Percentiles rank a stretch among this genome's conserved stretches.
These are phyloP conservation scores for Emydoidea blandingii DNA, from an alignment of 2,797 vertebrate species.

Conservation along the genomic window DNA sequence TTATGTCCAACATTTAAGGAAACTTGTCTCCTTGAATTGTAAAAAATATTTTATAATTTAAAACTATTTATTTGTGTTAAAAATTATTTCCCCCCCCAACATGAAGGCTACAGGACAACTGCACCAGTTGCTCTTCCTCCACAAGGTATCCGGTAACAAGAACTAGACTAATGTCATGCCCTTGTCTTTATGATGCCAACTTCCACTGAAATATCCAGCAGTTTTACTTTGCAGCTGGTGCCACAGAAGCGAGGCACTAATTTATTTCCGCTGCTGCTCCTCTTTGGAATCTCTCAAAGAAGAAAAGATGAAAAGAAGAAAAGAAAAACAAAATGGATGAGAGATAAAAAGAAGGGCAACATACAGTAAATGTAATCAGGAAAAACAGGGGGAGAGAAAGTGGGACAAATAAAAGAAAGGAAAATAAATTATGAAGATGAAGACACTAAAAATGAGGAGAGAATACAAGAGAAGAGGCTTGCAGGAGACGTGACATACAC, in stretches of 20 bases:
- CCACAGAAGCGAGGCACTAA: not conserved
- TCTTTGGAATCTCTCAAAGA: not conserved
- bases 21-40: not conserved
- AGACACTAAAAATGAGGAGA: not conserved
- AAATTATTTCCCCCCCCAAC: not conserved
- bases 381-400: not conserved
- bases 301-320: constrained; percentile 3
- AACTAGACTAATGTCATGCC: not conserved
- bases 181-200: not conserved
- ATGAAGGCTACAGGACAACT: not conserved
- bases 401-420: not conserved
- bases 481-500: not conserved
- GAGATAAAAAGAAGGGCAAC: not conserved
- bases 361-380: constrained; percentile 5
- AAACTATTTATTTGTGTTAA: constrained; percentile 12
- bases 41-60: not conserved
- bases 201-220: not conserved
- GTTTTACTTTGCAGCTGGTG: not conserved
- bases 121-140: not conserved
- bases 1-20: not conserved
- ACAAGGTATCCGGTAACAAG: not conserved
- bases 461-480: not conserved
- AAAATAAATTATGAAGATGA: not conserved
- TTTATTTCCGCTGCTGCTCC: not conserved
- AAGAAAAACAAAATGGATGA: not conserved